Evolutionary conservation across 2,888 invertebrate species (phyloP), one percentile per base, ranked within the genome.

Genomic region (Thelaira solivaga): DNA sequence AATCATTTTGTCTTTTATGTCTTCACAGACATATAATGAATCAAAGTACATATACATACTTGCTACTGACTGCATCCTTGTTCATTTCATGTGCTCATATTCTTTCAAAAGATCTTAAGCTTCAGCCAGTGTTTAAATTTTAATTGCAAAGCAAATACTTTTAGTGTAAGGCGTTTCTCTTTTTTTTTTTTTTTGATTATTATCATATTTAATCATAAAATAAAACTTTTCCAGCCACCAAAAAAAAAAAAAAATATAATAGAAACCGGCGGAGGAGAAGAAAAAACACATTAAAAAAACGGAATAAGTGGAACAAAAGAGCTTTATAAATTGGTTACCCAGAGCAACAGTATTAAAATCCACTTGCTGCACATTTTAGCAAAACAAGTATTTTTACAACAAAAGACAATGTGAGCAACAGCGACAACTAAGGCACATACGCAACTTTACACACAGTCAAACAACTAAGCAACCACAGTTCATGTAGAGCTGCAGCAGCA

Each of bases 71-170:
- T 5, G 20, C 26, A 41, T 69, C 68, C 68, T 59, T 69, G 57
- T 41, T 59, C 68, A 45, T 47, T 57, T 53, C 24, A 59, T 43
- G 31, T 34, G 26, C 34, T 55, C 4, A 39, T 26, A 41, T 64
- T 2, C 39, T n/a, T 57, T 22, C 47, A 31, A 16, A 55, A 49
- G 62, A 77, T 73, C 67, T 73, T 77, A 68, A 64, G 62, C 73
- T 77, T 64, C 67, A 65, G 61, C 55, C 72, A 62, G 68, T 68
- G 68, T 62, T 68, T 65, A 69, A 59, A 74, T 78, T 74, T 78
- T 78, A 78, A 78, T 78, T 78, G 78, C 78, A 74, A 69, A 74
- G 74, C 65, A 78, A 78, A 78, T 78, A 78, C 74, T 78, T 78
- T 65, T 74, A 78, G 34, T 41, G 34, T 29, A 53, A 18, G 16